phyloP scores from a whole-genome alignment of 2,888 invertebrate species.

The Volucella bombylans region DNA sequence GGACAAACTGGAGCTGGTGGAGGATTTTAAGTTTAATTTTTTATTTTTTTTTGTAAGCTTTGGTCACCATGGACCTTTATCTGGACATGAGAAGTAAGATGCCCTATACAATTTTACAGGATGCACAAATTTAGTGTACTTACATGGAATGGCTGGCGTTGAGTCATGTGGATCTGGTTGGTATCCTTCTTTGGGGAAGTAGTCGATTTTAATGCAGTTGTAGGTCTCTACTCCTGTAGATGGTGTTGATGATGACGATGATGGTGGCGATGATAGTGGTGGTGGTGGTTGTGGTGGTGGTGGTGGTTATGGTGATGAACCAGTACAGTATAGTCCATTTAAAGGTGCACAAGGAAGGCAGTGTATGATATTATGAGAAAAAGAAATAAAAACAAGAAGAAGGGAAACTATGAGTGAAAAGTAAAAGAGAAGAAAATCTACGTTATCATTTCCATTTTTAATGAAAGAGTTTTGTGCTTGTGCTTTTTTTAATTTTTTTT shows the following conservation, averaged over 20 bases:
- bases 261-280: constrained; percentile 5
- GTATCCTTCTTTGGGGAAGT: constrained; percentile 93
- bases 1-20: constrained; percentile 27
- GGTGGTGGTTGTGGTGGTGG: background rate
- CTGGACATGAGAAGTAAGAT: constrained; percentile 54
- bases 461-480: constrained; percentile 43
- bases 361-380: constrained; percentile 68
- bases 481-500: background rate
- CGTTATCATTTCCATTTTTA: constrained; percentile 67
- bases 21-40: background rate
- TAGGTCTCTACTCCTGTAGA: constrained; percentile 79
- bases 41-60: background rate
- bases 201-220: constrained; percentile 91
- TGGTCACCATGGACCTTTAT: constrained; percentile 41
- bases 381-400: constrained; percentile 30
- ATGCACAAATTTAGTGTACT: constrained; percentile 83
- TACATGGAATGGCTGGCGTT: constrained; percentile 96
- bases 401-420: constrained; percentile 41
- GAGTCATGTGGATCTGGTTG: constrained; percentile 94
- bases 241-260: constrained; percentile 8
- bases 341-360: constrained; percentile 63
- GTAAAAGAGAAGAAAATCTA: constrained; percentile 33
- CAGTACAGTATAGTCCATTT: constrained; percentile 36
- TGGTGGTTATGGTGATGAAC: too few relatives aligned
- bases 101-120: constrained; percentile 38